Evolutionary conservation across 2,888 invertebrate species (phyloP).

Genomic region (Rhingia rostrata): DNA sequence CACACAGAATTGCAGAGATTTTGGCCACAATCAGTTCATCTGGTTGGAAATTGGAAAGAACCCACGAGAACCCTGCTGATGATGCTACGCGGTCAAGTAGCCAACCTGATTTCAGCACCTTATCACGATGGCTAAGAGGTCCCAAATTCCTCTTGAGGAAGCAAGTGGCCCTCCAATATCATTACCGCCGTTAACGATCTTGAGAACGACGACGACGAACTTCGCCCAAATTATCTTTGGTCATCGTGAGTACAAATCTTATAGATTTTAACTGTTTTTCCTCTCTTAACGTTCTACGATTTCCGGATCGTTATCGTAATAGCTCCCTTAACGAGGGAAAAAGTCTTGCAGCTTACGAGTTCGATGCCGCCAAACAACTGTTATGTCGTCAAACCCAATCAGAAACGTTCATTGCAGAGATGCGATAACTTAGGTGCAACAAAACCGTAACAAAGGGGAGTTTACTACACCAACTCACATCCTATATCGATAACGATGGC

Average conservation of each 20-base stretch:
- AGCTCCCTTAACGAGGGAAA: too few relatives aligned
- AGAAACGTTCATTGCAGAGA: too few relatives aligned
- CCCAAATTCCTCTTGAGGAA: too few relatives aligned
- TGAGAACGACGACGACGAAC: neutral
- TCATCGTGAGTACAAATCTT: constrained; percentile 11
- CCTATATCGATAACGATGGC: too few relatives aligned
- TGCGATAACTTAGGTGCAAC: too few relatives aligned
- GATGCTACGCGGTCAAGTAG: constrained; percentile 42
- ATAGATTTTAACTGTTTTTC: constrained; percentile 35
- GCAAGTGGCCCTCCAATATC: neutral
- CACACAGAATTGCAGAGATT: constrained; percentile 49
- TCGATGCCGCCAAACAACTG: neutral
- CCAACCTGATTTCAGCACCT: constrained; percentile 2
- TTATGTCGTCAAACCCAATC: too few relatives aligned
- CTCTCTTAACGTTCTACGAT: constrained; percentile 18
- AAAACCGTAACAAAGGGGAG: too few relatives aligned
- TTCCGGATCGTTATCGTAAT: neutral
- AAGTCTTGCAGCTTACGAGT: too few relatives aligned
- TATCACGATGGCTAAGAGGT: neutral
- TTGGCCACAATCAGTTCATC: constrained; percentile 10
- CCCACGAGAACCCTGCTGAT: constrained; percentile 28
- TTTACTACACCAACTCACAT: too few relatives aligned
- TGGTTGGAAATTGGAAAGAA: constrained; percentile 73
- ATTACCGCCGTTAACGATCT: neutral
- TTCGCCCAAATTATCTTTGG: constrained; percentile 17